phyloP scores from a whole-genome alignment of 2,113 vertebrate genomes.

The Mixornis gularis region DNA sequence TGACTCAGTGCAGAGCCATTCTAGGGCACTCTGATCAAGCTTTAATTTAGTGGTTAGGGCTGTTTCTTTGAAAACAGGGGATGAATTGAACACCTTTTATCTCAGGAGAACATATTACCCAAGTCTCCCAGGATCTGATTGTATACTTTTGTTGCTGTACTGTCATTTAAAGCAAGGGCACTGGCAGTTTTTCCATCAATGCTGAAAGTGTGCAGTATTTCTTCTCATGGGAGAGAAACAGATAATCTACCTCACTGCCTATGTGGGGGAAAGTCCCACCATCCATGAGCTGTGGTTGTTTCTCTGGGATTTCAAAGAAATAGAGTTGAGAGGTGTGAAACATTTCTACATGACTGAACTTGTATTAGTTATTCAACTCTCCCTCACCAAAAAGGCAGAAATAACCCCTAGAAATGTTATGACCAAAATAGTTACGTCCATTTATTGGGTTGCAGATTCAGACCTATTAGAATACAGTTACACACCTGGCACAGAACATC shows the following conservation, averaged over 20 bases:
- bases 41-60: background rate
- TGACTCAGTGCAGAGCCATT: background rate
- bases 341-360: background rate
- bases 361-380: background rate
- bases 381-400: background rate
- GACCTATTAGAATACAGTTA: background rate
- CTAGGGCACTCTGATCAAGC: background rate
- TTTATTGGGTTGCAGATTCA: background rate
- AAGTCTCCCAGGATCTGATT: background rate
- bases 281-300: background rate
- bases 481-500: background rate
- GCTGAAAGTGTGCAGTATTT: background rate
- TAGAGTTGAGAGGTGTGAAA: background rate
- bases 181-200: background rate
- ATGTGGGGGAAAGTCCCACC: background rate
- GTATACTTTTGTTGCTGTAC: background rate
- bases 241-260: background rate
- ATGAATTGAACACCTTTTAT: background rate
- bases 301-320: background rate
- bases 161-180: background rate
- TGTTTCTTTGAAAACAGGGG: background rate
- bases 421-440: background rate
- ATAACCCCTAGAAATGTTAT: background rate
- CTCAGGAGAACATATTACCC: background rate
- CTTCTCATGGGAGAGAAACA: background rate